Evolutionary conservation across 2,888 invertebrate species (phyloP).

Genomic region (Cordylochernes scorpioides): DNA sequence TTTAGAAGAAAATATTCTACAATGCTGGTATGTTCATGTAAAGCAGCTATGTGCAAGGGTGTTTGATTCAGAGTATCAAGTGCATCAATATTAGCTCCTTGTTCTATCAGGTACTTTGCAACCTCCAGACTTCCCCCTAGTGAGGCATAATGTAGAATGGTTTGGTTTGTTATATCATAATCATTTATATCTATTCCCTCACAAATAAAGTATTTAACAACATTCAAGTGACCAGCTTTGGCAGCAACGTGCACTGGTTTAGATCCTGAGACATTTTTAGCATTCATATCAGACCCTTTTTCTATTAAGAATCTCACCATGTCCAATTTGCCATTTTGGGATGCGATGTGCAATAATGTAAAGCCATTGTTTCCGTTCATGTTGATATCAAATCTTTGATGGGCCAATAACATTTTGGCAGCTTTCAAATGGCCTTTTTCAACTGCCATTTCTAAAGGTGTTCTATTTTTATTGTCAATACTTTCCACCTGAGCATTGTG

Average conservation of each 20-base stretch:
- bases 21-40: not conserved
- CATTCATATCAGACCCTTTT: not conserved
- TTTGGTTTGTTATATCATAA: not conserved
- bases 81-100: constrained; percentile 1
- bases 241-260: constrained; percentile 1
- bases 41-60: constrained; percentile 3
- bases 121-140: constrained; percentile 1
- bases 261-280: not conserved
- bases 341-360: constrained; percentile 1
- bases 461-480: constrained; percentile 1
- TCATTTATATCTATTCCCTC: not conserved
- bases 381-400: not conserved
- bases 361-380: not conserved
- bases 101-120: constrained; percentile 1
- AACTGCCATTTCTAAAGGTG: constrained; percentile 2
- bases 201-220: constrained; percentile 1
- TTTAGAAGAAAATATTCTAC: constrained; percentile 2
- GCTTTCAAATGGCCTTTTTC: constrained; percentile 1
- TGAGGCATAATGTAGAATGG: not conserved
- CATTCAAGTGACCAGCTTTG: constrained; percentile 1
- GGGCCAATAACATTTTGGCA: not conserved
- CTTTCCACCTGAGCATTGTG: constrained; percentile 1
- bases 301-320: not conserved
- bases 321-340: not conserved
- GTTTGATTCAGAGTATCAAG: not conserved